These are phyloP conservation scores for Polyommatus icarus DNA, from an alignment of 2,888 invertebrate species.

Conservation along the genomic window DNA sequence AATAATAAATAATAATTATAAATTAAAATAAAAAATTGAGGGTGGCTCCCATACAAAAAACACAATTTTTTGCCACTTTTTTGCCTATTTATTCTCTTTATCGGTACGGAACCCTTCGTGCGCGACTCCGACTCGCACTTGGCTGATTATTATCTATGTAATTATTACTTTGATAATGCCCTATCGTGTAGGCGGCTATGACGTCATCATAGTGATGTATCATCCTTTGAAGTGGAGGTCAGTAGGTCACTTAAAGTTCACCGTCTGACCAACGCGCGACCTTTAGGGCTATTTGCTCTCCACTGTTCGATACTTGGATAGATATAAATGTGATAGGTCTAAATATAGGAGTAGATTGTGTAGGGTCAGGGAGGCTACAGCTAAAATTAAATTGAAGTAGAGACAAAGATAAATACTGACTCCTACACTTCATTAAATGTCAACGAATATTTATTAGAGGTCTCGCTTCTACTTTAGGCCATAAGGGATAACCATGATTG, in stretches of 20 bases:
- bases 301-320: not conserved
- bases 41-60: no score
- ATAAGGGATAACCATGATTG: no score
- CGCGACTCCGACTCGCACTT: no score
- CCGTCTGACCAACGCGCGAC: constrained; percentile 4
- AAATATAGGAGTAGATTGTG: not conserved
- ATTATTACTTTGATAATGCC: not conserved
- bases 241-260: constrained; percentile 5
- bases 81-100: no score
- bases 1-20: no score
- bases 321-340: not conserved
- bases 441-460: not conserved
- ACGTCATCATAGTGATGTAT: not conserved
- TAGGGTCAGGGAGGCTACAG: not conserved
- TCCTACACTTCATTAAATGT: not conserved
- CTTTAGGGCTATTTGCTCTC: not conserved
- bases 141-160: no score
- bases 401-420: not conserved
- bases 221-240: not conserved
- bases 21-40: no score
- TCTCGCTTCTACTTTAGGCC: not conserved
- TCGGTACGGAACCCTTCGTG: no score
- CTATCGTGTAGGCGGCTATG: not conserved
- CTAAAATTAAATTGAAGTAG: not conserved
- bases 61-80: no score